A percentile compares a stretch with the other conserved stretches of the same genome.
These are phyloP conservation scores for Gymnosoma rotundatum DNA, from an alignment of 2,888 invertebrate genomes.

Conservation along the genomic window DNA sequence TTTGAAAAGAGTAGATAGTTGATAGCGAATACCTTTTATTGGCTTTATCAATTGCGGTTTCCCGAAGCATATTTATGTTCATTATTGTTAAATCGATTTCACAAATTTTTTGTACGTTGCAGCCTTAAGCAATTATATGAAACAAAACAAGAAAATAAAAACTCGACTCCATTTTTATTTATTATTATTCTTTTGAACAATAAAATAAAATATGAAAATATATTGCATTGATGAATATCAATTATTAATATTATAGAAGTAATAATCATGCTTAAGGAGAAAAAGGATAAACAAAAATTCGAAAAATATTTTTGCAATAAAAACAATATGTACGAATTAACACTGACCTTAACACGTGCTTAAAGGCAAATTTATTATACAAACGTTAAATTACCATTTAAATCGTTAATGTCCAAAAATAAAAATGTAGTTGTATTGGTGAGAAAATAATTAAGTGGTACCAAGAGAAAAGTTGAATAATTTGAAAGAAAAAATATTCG, in stretches of 20 bases:
- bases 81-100: not conserved
- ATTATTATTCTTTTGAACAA: no score
- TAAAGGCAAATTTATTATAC: not conserved
- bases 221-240: not conserved
- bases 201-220: constrained; percentile 3
- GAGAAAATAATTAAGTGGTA: no score
- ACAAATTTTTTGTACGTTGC: not conserved
- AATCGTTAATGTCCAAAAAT: not conserved
- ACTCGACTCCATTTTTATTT: not conserved
- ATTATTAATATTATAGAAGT: not conserved
- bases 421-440: no score
- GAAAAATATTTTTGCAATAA: not conserved
- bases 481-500: no score
- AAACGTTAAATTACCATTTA: not conserved
- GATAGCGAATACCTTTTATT: not conserved
- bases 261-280: constrained; percentile 24
- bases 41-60: not conserved
- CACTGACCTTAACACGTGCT: not conserved
- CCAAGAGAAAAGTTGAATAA: no score
- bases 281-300: constrained; percentile 26
- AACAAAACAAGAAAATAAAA: constrained; percentile 1
- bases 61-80: not conserved
- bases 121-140: not conserved
- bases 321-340: not conserved
- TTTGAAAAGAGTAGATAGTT: no score